phyloP scores from a whole-genome alignment of 1,140 invertebrate genomes.

The Brachionus plicatilis region DNA sequence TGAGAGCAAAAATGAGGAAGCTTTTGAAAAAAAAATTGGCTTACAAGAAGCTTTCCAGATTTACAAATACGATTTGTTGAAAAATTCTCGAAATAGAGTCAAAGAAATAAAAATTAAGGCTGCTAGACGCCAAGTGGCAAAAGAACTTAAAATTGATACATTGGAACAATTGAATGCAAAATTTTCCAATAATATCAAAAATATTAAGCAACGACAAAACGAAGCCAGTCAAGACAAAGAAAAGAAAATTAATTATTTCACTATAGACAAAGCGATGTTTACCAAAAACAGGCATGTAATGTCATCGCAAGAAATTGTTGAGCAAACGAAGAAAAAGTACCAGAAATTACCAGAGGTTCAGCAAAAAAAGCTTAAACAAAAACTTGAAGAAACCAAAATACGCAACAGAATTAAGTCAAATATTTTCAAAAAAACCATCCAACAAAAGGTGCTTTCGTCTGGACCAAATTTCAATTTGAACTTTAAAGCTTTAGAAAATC shows the following conservation, averaged over 20 bases:
- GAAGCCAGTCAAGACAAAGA: background rate
- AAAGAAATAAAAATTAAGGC: conserved; percentile 21
- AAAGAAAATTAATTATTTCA: conserved; percentile 5
- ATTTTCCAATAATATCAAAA: background rate
- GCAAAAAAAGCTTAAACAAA: conserved; percentile 30
- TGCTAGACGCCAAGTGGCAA: background rate
- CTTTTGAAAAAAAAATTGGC: background rate
- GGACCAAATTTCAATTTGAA: conserved; percentile 31
- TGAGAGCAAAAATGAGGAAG: background rate
- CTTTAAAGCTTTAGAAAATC: conserved; percentile 12
- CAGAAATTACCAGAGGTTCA: conserved; percentile 13
- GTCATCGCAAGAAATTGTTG: conserved; percentile 6
- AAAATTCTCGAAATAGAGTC: background rate
- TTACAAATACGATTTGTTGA: conserved; percentile 22
- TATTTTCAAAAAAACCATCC: conserved; percentile 14
- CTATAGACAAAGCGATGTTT: conserved; percentile 16
- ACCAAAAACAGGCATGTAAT: background rate
- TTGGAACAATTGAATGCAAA: background rate
- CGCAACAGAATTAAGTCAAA: conserved; percentile 1
- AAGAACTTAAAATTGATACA: background rate
- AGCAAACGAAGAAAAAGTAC: conserved; percentile 28
- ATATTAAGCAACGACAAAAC: background rate
- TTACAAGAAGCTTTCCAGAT: conserved; percentile 20
- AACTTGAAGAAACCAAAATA: conserved; percentile 21
- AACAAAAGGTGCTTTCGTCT: conserved; percentile 14